These are phyloP conservation scores for Chauna torquata DNA, from an alignment of 2,113 vertebrate genomes.

Conservation along the genomic window DNA sequence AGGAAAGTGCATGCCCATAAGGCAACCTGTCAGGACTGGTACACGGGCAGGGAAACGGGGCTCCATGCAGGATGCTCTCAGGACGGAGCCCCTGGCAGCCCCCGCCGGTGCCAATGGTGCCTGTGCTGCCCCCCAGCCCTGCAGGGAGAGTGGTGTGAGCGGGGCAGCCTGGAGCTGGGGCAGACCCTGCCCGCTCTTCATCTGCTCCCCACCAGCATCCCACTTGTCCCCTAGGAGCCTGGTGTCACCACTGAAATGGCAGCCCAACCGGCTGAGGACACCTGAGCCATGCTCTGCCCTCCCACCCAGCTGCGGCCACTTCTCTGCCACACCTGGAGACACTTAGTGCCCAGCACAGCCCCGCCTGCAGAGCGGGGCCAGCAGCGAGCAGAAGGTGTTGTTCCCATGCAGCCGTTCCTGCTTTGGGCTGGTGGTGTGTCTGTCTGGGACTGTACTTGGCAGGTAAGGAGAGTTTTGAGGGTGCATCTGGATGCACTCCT, in stretches of 20 bases:
- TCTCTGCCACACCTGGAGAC: neutral
- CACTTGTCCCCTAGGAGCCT: no score
- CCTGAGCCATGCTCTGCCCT: rapidly evolving
- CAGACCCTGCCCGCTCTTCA: neutral
- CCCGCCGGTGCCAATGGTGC: no score
- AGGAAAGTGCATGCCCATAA: rapidly evolving
- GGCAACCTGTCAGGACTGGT: neutral
- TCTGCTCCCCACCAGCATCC: neutral
- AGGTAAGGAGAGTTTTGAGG: neutral
- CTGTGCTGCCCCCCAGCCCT: no score
- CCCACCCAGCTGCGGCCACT: neutral
- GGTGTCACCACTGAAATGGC: neutral
- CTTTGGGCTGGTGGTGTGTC: neutral
- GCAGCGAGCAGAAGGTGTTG: neutral
- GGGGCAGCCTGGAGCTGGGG: neutral
- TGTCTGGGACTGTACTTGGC: neutral
- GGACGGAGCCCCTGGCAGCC: no score
- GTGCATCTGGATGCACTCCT: no score
- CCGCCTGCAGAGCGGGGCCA: neutral
- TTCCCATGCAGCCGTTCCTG: neutral
- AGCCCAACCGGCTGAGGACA: neutral
- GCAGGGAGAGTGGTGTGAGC: no score
- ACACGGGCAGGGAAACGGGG: neutral
- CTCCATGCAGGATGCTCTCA: neutral
- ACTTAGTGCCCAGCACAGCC: neutral